phyloP scores from a whole-genome alignment of 2,888 invertebrate genomes.

The Eudemis profundana region DNA sequence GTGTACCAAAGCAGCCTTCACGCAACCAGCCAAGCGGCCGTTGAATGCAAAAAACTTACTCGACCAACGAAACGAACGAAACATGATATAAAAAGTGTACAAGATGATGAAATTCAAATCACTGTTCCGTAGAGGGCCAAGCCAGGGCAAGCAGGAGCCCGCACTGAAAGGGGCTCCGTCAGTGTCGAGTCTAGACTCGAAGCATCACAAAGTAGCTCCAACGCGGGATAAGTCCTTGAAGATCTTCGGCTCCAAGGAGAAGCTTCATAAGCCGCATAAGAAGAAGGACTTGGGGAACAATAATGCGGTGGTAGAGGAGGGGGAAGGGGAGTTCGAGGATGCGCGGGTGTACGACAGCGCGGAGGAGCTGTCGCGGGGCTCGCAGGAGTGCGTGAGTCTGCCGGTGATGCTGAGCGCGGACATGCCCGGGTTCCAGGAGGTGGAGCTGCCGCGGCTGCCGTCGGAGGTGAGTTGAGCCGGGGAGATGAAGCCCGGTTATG shows the following conservation, averaged over 20 bases:
- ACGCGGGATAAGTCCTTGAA: slow-evolving; percentile 78
- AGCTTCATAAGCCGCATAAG: slow-evolving; percentile 79
- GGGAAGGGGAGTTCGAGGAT: slow-evolving; percentile 75
- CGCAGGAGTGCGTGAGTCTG: slow-evolving; percentile 80
- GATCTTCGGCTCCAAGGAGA: slow-evolving; percentile 83
- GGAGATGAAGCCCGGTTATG: no score
- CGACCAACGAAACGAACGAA: slow-evolving; percentile 75
- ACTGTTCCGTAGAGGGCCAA: slow-evolving; percentile 95
- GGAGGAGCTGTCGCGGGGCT: slow-evolving; percentile 74
- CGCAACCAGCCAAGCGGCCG: slow-evolving; percentile 52
- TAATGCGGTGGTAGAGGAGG: slow-evolving; percentile 81
- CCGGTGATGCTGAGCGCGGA: slow-evolving; percentile 79
- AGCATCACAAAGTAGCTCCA: slow-evolving; percentile 83
- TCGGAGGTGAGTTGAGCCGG: slow-evolving; percentile 80
- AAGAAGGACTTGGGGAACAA: slow-evolving; percentile 80
- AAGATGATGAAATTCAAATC: slow-evolving; percentile 97
- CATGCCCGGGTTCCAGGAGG: slow-evolving; percentile 81
- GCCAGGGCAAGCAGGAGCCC: slow-evolving; percentile 82
- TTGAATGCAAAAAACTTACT: slow-evolving; percentile 51
- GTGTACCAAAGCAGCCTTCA: slow-evolving; percentile 15
- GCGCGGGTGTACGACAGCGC: slow-evolving; percentile 75
- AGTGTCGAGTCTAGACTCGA: slow-evolving; percentile 87
- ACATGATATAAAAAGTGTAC: slow-evolving; percentile 63
- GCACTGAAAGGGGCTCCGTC: slow-evolving; percentile 87
- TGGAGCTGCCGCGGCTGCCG: slow-evolving; percentile 76